Conservation (phyloP, 2,888 invertebrate species). For the Pseudococcus jackbeardsleyi region DNA sequence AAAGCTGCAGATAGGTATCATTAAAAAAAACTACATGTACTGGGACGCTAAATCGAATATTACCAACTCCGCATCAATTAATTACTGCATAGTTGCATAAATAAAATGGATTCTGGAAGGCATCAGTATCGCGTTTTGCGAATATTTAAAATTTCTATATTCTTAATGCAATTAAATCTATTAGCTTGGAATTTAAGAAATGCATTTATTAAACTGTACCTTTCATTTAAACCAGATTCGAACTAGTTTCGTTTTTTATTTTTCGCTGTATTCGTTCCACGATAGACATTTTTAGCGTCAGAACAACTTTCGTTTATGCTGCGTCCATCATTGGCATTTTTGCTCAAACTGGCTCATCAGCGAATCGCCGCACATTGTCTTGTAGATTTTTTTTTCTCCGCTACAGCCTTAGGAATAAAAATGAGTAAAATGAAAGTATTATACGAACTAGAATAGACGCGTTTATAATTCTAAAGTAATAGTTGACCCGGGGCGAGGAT, state of each 20-base stretch:
- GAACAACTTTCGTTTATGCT: conserved; percentile 44
- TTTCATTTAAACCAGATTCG: not conserved
- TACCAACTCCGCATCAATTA: not conserved
- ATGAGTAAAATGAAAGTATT: conserved; percentile 47
- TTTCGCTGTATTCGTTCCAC: not conserved
- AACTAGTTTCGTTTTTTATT: conserved; percentile 30
- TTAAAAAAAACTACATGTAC: not conserved
- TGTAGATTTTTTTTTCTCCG: not conserved
- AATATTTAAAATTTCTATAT: conserved; percentile 24
- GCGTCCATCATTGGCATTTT: conserved; percentile 31
- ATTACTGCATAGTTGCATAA: conserved; percentile 43
- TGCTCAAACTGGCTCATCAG: conserved; percentile 24
- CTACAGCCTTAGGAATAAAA: not conserved
- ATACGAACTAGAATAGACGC: not conserved
- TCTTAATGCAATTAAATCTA: conserved; percentile 18
- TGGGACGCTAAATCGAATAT: not conserved
- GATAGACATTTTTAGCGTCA: conserved; percentile 4
- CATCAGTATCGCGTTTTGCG: not conserved
- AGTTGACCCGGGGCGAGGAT: not conserved
- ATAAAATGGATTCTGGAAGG: not conserved
- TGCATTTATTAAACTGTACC: conserved; percentile 9
- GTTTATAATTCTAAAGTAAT: conserved; percentile 23
- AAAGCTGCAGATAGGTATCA: not conserved
- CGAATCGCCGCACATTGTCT: conserved; percentile 45
- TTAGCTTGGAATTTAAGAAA: conserved; percentile 29